Conservation (phyloP, 2,113 vertebrate genomes). For the Equus quagga region DNA sequence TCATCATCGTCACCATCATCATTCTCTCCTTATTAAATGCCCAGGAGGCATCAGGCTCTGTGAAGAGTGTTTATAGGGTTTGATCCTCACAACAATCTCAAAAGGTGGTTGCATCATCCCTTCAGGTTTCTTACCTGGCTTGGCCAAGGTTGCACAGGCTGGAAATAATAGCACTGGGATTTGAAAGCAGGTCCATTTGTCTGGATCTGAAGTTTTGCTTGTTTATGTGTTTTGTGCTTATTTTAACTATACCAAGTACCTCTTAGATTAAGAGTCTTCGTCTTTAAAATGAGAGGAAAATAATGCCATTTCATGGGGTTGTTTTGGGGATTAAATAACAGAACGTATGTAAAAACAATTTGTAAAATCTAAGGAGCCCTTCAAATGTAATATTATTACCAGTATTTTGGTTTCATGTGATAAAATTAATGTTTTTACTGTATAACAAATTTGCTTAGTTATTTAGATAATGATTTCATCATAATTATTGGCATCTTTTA, state of each 20-base stretch:
- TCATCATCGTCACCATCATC: not conserved
- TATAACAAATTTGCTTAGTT: not conserved
- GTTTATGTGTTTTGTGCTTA: not conserved
- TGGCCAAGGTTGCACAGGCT: not conserved
- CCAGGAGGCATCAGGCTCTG: not conserved
- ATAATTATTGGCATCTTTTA: not conserved
- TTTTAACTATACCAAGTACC: not conserved
- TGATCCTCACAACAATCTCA: not conserved
- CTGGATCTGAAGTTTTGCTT: not conserved
- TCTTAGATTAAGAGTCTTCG: not conserved
- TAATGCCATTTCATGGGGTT: not conserved
- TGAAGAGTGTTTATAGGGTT: not conserved
- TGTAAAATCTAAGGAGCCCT: not conserved
- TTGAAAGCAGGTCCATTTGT: not conserved
- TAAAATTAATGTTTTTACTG: not conserved
- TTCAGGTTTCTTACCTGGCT: not conserved
- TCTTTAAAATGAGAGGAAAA: not conserved
- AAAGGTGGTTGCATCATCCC: no score
- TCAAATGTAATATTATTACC: not conserved
- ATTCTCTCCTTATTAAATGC: not conserved
- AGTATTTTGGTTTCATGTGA: conserved; percentile 18
- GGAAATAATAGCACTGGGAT: not conserved
- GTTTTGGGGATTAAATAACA: not conserved
- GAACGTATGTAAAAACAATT: not conserved
- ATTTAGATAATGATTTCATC: conserved; percentile 8